Evolutionary conservation across 2,888 invertebrate species (phyloP).

Genomic region (Polylopha cassiicola): DNA sequence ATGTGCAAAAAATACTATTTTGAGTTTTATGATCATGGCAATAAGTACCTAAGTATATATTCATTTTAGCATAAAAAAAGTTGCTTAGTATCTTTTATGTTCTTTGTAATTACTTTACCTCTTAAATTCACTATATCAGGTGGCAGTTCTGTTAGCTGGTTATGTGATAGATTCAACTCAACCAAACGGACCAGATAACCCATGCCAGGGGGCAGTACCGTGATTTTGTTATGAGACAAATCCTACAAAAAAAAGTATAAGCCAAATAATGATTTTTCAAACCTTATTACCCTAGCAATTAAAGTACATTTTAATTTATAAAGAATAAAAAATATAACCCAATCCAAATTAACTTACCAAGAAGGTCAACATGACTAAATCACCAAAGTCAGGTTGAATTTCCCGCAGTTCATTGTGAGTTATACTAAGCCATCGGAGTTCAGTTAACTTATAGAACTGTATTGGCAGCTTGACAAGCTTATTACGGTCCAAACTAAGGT

Average conservation of each 20-base stretch:
- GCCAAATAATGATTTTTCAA: too few relatives aligned
- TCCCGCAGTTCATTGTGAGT: slow-evolving; percentile 84
- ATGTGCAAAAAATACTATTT: too few relatives aligned
- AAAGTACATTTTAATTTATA: too few relatives aligned
- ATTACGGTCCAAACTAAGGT: slow-evolving; percentile 83
- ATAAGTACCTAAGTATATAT: too few relatives aligned
- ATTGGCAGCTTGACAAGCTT: slow-evolving; percentile 79
- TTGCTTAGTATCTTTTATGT: too few relatives aligned
- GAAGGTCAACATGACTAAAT: slow-evolving; percentile 83
- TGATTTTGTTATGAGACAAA: slow-evolving; percentile 86
- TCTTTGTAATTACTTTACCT: slow-evolving; percentile 74
- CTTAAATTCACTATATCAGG: slow-evolving; percentile 88
- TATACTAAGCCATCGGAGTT: slow-evolving; percentile 83
- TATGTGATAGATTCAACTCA: slow-evolving; percentile 84
- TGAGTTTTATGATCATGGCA: too few relatives aligned
- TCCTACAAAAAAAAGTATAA: slow-evolving; percentile 75
- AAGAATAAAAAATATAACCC: not conserved
- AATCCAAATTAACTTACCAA: slow-evolving; percentile 50
- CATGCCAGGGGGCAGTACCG: slow-evolving; percentile 85
- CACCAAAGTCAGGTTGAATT: slow-evolving; percentile 84
- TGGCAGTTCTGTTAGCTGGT: slow-evolving; percentile 84
- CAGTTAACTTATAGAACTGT: slow-evolving; percentile 82
- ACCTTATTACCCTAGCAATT: too few relatives aligned
- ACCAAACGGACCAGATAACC: slow-evolving; percentile 88
- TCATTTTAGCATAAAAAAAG: too few relatives aligned